These are phyloP conservation scores for Olivierus martensii DNA, from an alignment of 1,140 invertebrate genomes.

Conservation along the genomic window DNA sequence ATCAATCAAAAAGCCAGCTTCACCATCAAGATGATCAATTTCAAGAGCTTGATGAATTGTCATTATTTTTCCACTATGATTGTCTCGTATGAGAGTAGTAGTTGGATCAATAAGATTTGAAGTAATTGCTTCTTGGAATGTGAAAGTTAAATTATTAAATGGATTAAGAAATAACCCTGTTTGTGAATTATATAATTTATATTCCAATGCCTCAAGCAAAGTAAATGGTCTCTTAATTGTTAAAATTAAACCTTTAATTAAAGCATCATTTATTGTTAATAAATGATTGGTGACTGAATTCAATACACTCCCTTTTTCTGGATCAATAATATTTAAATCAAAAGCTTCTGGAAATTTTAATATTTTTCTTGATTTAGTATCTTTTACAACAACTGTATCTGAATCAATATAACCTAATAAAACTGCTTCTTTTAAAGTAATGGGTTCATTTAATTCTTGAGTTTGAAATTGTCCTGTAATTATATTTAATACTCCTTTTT, in stretches of 20 bases:
- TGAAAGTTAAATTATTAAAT: conserved; percentile 46
- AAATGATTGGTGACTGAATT: conserved; percentile 71
- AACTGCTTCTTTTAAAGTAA: conserved; percentile 70
- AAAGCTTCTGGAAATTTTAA: conserved; percentile 60
- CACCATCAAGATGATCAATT: conserved; percentile 56
- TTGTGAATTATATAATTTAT: conserved; percentile 49
- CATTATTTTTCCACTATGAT: conserved; percentile 37
- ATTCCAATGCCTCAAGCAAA: conserved; percentile 26
- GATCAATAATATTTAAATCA: conserved; percentile 67
- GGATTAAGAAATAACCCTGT: conserved; percentile 52
- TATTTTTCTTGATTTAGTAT: conserved; percentile 62
- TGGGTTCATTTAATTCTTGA: conserved; percentile 55
- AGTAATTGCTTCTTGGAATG: conserved; percentile 58
- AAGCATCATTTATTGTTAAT: conserved; percentile 60
- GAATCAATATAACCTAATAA: conserved; percentile 68
- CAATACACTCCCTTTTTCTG: conserved; percentile 57
- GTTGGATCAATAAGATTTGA: conserved; percentile 55
- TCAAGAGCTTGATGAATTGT: conserved; percentile 56
- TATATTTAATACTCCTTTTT: conserved; percentile 56
- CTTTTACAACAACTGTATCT: conserved; percentile 52
- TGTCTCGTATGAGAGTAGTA: conserved; percentile 51
- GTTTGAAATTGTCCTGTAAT: conserved; percentile 61
- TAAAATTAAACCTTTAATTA: conserved; percentile 71
- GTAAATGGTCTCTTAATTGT: conserved; percentile 44
- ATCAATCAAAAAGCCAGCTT: conserved; percentile 49